Percentiles rank a stretch among this genome's conserved stretches.
Evolutionary conservation across 2,113 vertebrate species (phyloP).

Genomic region (Cettia cetti): DNA sequence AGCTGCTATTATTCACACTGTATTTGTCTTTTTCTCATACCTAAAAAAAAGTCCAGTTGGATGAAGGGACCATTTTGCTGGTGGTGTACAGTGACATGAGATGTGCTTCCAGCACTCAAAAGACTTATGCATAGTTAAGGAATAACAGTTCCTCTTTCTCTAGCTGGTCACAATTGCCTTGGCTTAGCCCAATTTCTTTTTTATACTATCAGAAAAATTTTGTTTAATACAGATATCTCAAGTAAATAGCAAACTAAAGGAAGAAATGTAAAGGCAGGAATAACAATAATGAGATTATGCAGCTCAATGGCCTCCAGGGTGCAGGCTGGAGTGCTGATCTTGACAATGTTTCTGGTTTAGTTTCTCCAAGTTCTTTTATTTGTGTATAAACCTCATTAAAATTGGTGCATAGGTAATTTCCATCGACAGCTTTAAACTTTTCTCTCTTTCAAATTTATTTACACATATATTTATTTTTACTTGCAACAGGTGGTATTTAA

Average conservation of each 20-base stretch:
- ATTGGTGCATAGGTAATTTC: not conserved
- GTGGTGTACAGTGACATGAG: not conserved
- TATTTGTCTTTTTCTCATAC: not conserved
- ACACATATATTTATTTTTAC: not conserved
- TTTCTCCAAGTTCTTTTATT: not conserved
- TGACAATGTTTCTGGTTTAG: not conserved
- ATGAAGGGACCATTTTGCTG: not conserved
- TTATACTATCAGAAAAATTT: not conserved
- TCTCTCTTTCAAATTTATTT: not conserved
- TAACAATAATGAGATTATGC: not conserved
- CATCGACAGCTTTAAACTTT: not conserved
- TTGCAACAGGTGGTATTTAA: not conserved
- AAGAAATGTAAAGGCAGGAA: not conserved
- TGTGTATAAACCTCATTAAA: not conserved
- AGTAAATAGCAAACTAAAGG: not conserved
- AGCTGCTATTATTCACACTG: not conserved
- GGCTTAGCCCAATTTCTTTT: not conserved
- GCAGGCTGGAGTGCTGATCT: not conserved
- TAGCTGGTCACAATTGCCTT: not conserved
- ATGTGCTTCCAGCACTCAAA: not conserved
- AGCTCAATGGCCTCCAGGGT: not conserved
- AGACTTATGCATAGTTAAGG: not conserved
- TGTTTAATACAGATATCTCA: not conserved
- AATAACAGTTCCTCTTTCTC: not conserved
- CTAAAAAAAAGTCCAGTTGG: not conserved